A percentile compares a stretch with the other conserved stretches of the same genome.
These are phyloP conservation scores for Bombus huntii DNA, from an alignment of 1,140 invertebrate genomes.

Conservation along the genomic window DNA sequence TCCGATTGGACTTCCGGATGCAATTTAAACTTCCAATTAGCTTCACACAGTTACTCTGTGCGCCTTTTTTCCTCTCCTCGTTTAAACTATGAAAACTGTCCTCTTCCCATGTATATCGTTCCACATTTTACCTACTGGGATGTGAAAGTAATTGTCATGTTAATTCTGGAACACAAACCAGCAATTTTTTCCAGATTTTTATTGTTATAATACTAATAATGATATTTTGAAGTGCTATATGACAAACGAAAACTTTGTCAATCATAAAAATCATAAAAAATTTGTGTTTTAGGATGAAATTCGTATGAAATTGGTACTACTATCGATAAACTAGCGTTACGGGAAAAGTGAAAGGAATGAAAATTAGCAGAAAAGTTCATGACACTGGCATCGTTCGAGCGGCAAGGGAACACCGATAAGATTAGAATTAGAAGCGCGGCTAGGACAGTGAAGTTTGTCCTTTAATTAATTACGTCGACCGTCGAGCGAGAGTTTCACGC, in stretches of 20 bases:
- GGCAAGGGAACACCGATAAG: neutral
- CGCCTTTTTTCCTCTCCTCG: neutral
- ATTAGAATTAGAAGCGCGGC: constrained; percentile 9
- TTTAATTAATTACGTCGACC: constrained; percentile 65
- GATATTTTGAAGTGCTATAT: no score
- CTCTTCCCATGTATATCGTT: neutral
- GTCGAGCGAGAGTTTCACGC: constrained; percentile 60
- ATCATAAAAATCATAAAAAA: no score
- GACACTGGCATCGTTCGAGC: neutral
- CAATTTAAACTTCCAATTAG: neutral
- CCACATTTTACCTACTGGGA: neutral
- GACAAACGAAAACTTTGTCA: no score
- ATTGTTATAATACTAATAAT: no score
- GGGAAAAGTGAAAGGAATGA: no score
- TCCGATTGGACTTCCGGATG: neutral
- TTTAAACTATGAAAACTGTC: no score
- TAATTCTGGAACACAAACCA: neutral
- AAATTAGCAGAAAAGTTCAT: neutral
- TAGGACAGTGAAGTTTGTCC: constrained; percentile 60
- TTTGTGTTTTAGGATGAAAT: no score
- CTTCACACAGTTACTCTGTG: no score
- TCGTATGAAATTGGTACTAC: no score
- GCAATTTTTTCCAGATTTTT: no score
- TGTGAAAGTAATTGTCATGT: no score
- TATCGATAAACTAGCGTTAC: neutral